Evolutionary conservation across 30 jellyfish, hydroid and myxozoan genomes (phyloP), one percentile per base, ranked within the genome.

Genomic region (Aurelia sp.): DNA sequence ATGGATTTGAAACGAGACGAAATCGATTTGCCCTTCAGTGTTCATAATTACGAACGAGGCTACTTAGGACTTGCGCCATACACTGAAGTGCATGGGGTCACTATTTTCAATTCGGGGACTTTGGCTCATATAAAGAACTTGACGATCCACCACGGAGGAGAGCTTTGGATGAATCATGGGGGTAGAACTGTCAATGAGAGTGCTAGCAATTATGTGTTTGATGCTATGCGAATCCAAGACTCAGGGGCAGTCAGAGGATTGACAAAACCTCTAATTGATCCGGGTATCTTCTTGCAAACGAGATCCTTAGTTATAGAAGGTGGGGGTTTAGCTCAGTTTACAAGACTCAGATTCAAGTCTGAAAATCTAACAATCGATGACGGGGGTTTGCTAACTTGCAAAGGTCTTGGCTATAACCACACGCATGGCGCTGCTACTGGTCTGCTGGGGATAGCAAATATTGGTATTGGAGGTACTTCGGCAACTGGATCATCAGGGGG

Each of bases 141-240:
- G 75, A 84, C 93, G 12, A 48, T 84, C n/a, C 93, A 84, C 67
- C 93, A 84, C 50, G 86, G 81, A 58, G 93, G 93, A 63, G 87
- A 73, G 82, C 64, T 84, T 33, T 84, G 93, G 93, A 84, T 84
- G 93, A 84, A 84, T 48, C 93, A 84, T 19, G 87, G 87, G 4
- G 93, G 93, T n/a, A 62, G 93, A 41, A 74, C 93, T 22, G 86
- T 57, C 3, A 74, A 74, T 68, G 41, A 71, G 22, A 22, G 66
- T 31, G 57, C 76, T 81, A 84, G 87, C 76, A 33, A 66, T 16
- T 84, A 84, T 52, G 83, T 48, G 19, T 84, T 84, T 48, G 93
- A 84, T 62, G 87, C 81, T 64, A 88, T 84, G 16, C 68, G 93
- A 18, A 73, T 84, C 4, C 78, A 84, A 48, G 87, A 74, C 59